A percentile compares a stretch with the other conserved stretches of the same genome.
These are phyloP conservation scores for Crotalus viridis DNA, from an alignment of 2,113 vertebrate genomes.

Conservation along the genomic window DNA sequence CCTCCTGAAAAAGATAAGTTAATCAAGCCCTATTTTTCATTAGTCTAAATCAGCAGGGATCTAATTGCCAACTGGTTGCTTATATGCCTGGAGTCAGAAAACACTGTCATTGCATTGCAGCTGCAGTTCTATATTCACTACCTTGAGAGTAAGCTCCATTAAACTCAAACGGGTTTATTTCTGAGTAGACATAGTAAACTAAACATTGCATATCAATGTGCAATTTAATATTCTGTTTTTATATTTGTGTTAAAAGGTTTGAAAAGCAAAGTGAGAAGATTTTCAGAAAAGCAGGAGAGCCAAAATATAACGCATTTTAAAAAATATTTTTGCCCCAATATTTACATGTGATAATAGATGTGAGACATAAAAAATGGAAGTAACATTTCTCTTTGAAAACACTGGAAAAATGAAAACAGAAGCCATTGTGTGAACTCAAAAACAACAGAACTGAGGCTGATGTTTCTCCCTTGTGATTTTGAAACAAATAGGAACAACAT, in stretches of 20 bases:
- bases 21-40: not conserved
- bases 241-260: not conserved
- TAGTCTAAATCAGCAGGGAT: not conserved
- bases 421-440: slow-evolving; percentile 43
- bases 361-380: slow-evolving; percentile 40
- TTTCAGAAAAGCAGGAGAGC: slow-evolving; percentile 7
- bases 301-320: not conserved
- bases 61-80: not conserved
- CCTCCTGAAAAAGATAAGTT: not conserved
- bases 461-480: not conserved
- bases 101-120: not conserved
- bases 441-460: slow-evolving; percentile 43
- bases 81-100: not conserved
- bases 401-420: slow-evolving; percentile 41
- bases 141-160: not conserved
- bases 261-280: not conserved
- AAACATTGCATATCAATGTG: not conserved
- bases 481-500: slow-evolving; percentile 13
- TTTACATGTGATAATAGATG: slow-evolving; percentile 21
- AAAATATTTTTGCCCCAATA: slow-evolving; percentile 30
- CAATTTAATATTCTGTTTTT: not conserved
- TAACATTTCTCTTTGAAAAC: not conserved
- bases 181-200: not conserved
- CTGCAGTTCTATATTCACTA: not conserved
- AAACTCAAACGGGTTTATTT: not conserved